phyloP scores from a whole-genome alignment of 2,113 vertebrate genomes.

The Ceuthmochares aereus region DNA sequence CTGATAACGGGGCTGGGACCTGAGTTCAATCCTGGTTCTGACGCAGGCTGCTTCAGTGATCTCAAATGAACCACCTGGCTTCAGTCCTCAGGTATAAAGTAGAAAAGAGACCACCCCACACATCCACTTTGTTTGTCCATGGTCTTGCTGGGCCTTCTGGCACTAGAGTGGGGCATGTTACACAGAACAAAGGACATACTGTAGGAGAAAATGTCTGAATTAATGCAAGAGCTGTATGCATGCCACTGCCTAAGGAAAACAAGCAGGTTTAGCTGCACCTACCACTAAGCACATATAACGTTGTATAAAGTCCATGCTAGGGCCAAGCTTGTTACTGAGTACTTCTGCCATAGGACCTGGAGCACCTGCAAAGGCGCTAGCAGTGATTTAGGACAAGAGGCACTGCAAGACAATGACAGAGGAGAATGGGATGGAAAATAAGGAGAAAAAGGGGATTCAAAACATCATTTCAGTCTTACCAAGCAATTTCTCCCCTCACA shows the following conservation, averaged over 20 bases:
- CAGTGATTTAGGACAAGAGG: neutral
- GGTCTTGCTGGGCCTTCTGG: neutral
- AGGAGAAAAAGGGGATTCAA: neutral
- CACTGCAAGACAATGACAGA: neutral
- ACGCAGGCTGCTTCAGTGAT: neutral
- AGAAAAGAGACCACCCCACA: neutral
- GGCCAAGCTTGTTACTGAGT: neutral
- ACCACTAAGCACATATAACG: fast-evolving
- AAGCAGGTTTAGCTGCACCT: neutral
- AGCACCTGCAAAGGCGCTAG: neutral
- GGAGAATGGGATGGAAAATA: neutral
- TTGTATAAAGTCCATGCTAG: neutral
- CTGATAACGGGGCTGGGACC: neutral
- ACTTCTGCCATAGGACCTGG: neutral
- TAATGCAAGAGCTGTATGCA: neutral
- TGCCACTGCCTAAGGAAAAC: neutral
- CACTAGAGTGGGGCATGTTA: neutral
- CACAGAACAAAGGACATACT: neutral
- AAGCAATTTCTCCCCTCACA: neutral
- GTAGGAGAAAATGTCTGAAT: neutral
- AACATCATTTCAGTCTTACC: neutral
- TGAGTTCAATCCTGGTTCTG: neutral
- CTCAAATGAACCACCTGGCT: neutral
- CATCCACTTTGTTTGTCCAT: neutral
- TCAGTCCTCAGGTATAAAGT: neutral